Base-by-base conservation (phyloP, 1,140 invertebrate genomes). In the Vanessa atalanta region DNA sequence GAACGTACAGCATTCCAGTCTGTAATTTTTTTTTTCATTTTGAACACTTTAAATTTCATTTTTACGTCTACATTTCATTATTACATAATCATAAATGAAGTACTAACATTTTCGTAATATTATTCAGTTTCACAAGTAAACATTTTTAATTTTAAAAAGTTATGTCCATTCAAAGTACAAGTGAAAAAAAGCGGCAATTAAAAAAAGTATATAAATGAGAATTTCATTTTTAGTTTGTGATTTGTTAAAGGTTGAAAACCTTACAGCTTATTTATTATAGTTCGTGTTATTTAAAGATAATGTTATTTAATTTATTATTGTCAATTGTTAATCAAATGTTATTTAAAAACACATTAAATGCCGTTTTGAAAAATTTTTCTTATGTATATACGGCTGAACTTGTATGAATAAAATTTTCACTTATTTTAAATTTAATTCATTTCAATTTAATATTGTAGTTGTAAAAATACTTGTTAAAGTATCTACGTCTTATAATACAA, bases 251-350 rank as follows among this genome's bases (percentile, higher is more conserved):
- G 43, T 23, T 14, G 15, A 13, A 26, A 69, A 47, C 16, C 66
- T 55, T 60, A 68, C 66, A 69, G 37, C 55, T 60, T 69, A 26
- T 69, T 47, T 69, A 47, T 69, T 60, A n/a, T 57, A 57, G 53
- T 61, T 61, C 31, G 26, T 61, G 3, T 61, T 61, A 61, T 61
- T 61, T 31, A 37, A 61, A 31, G n/a, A 43, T 4, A 61, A 15
- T 31, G 31, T 69, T 57, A 50, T 43, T 69, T 69, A 57, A 69
- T 57, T 69, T 60, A 60, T 60, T 16, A 47, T 20, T 60, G 66
- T 3, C 57, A 69, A 69, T 57, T 69, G 66, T 57, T 69, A 57
- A 61, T 20, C 13, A 37, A 15, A 43, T 16, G 53, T 57, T 69
- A 26, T 69, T 69, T 69, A 47, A 23, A 13, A 43, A n/a, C n/a